Evolutionary conservation across 1,140 invertebrate species (phyloP).

Genomic region (Hypsibius dujardini): DNA sequence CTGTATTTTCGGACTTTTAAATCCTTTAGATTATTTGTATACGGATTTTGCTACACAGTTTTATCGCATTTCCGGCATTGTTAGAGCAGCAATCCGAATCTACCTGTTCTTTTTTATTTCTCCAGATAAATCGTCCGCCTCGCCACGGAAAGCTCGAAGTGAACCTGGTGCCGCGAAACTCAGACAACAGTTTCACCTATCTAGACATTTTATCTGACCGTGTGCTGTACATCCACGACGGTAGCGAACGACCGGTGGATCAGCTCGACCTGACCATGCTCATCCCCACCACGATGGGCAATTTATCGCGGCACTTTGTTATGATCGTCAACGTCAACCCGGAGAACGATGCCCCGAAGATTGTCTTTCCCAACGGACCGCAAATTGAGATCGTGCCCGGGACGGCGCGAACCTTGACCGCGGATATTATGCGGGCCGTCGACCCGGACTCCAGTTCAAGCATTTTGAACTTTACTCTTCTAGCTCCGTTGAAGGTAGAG

Average conservation of each 20-base stretch:
- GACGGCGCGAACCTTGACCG: constrained; percentile 43
- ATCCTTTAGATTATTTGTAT: too few relatives aligned
- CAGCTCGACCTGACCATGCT: not conserved
- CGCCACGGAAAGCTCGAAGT: constrained; percentile 28
- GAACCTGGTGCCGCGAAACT: constrained; percentile 23
- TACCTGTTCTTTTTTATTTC: too few relatives aligned
- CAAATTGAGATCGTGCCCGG: constrained; percentile 32
- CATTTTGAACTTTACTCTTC: constrained; percentile 40
- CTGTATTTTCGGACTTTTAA: too few relatives aligned
- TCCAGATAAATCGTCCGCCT: constrained; percentile 28
- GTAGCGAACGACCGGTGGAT: constrained; percentile 24
- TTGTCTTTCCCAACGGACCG: constrained; percentile 38
- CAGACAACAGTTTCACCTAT: constrained; percentile 28
- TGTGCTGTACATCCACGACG: constrained; percentile 30
- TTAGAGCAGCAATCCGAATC: too few relatives aligned
- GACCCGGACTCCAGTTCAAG: constrained; percentile 52
- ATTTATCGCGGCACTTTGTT: constrained; percentile 41
- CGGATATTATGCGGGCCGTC: constrained; percentile 54
- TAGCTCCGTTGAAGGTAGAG: constrained; percentile 24
- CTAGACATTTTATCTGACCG: constrained; percentile 28
- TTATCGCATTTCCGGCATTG: too few relatives aligned
- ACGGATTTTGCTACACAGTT: too few relatives aligned
- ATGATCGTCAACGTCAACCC: constrained; percentile 63
- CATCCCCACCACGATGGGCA: constrained; percentile 13
- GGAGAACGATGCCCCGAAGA: constrained; percentile 66